A percentile compares a stretch with the other conserved stretches of the same genome.
Conservation (phyloP, 1,140 invertebrate genomes). For the Holcopasites calliopsidis region DNA sequence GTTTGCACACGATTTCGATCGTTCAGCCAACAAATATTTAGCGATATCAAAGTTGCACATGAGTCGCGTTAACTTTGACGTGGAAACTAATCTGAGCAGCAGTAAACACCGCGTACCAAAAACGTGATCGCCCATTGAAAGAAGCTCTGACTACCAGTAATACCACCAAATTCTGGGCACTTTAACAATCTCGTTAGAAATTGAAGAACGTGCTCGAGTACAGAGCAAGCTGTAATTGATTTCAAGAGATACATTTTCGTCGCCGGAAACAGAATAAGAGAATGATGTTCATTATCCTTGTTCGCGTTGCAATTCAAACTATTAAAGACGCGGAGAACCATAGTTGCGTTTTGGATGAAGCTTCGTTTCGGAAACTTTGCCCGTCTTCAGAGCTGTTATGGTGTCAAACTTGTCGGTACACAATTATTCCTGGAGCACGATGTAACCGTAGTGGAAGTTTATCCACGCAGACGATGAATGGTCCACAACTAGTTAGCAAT, state of each 20-base stretch:
- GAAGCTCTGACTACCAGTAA: too few species aligned
- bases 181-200: not conserved
- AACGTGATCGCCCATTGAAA: too few species aligned
- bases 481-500: not conserved
- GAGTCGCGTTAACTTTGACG: not conserved
- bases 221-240: not conserved
- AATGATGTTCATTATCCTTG: not conserved
- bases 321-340: not conserved
- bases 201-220: not conserved
- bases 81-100: not conserved
- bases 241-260: not conserved
- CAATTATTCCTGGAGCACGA: not conserved
- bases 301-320: not conserved
- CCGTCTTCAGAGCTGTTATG: not conserved
- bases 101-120: not conserved
- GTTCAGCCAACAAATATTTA: not conserved
- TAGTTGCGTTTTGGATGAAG: too few species aligned
- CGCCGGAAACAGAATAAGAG: not conserved
- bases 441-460: not conserved
- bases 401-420: too few species aligned
- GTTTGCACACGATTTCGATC: not conserved
- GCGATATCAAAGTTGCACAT: not conserved
- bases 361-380: not conserved
- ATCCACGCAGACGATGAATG: too few species aligned
- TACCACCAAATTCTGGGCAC: too few species aligned